Evolutionary conservation across 2,797 vertebrate species (phyloP), one percentile per base, ranked within the genome.

Genomic region (Taeniopygia guttata): DNA sequence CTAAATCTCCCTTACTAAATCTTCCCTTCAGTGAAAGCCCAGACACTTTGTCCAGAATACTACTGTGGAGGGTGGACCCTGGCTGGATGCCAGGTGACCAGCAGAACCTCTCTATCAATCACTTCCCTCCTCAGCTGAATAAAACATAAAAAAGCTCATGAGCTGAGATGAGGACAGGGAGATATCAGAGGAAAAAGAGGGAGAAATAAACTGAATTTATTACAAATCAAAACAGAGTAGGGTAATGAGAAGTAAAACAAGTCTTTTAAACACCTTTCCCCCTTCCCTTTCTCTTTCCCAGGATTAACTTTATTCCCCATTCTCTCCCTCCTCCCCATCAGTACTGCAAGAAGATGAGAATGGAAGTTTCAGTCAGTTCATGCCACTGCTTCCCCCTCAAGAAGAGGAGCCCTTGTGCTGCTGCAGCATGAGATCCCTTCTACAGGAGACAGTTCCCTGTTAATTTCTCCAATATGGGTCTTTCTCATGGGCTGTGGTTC

Each of bases 341-440:
- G 46, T 30, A 74, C 30, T 13, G 30, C 34, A 46, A 29, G 34
- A 58, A 59, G 34, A 59, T 32, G 25, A 73, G 54, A 67, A 52
- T 0, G 2, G 62, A 59, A 21, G n/a, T 46, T 19, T 30, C 0
- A 0, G 14, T 67, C 46, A 34, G 60, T 46, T 59, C 54, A 22
- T 34, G 68, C 20, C 14, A 10, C 40, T 46, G 25, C 38, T 34
- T 60, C 5, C 40, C 29, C 14, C 46, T 74, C 46, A 34, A 43
- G 42, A 69, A 55, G 56, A 46, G 23, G n/a, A 66, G n/a, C 74
- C 25, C 46, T 81, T 48, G 40, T 7, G 15, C 54, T 67, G 46
- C 30, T 40, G 17, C 68, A 60, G 25, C 38, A 40, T 32, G n/a
- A 45, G 17, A 16, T 73, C 21, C n/a, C 17, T 66, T 46, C 52